A percentile compares a stretch with the other conserved stretches of the same genome.
phyloP scores from a whole-genome alignment of 2,888 invertebrate genomes.

The Epistrophe eligans region DNA sequence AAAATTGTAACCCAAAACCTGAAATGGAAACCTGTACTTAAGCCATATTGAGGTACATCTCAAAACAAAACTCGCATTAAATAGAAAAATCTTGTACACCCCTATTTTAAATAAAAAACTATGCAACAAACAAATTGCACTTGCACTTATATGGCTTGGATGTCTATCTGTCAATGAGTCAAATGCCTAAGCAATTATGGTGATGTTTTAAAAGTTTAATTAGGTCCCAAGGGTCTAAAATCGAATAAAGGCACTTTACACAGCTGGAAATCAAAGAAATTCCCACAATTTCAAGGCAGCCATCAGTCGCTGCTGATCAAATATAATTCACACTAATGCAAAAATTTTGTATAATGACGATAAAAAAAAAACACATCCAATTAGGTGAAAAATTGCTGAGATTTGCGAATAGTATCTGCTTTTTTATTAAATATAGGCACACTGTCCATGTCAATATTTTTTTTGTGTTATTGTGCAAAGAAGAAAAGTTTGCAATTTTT shows the following conservation, averaged over 20 bases:
- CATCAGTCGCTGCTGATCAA: neutral
- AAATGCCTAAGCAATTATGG: slow-evolving; percentile 17
- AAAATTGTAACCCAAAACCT: neutral
- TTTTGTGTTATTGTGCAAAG: too few relatives aligned
- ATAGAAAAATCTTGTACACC: slow-evolving; percentile 15
- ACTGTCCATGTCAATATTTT: too few relatives aligned
- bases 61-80: neutral
- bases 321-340: slow-evolving; percentile 12
- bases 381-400: neutral
- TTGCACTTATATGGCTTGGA: neutral
- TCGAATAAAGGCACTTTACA: neutral
- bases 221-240: slow-evolving; percentile 2
- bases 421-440: neutral
- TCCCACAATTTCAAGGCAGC: slow-evolving; percentile 18
- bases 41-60: neutral
- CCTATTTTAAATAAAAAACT: slow-evolving; percentile 28
- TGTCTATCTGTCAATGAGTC: slow-evolving; percentile 21
- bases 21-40: slow-evolving; percentile 19
- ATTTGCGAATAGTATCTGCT: neutral
- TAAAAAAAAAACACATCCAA: neutral
- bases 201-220: slow-evolving; percentile 15
- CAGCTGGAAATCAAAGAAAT: slow-evolving; percentile 3
- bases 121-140: slow-evolving; percentile 14
- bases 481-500: too few relatives aligned
- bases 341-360: neutral